Base-by-base conservation (phyloP, 2,113 vertebrate genomes). In the Alosa alosa region DNA sequence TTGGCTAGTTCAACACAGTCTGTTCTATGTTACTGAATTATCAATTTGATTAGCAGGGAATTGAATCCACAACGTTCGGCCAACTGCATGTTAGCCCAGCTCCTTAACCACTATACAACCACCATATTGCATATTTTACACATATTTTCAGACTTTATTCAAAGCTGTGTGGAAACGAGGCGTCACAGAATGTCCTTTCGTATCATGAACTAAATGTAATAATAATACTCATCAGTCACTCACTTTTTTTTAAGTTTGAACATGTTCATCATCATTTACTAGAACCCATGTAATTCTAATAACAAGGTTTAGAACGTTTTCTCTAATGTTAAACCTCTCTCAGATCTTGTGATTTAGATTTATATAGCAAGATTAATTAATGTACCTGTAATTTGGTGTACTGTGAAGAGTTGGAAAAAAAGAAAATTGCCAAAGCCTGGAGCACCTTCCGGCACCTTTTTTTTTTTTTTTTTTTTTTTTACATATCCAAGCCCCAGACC, bases 291-390 rank as follows among this genome's bases (percentile, higher is more conserved):
- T 72, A 78, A 78, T 36, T 78, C 31, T 41, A 36, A 8, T 78
- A 78, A 78, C 10, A 17, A 36, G 31, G 11, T 5, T 13, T 64
- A 22, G 7, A 25, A n/a, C 1, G n/a, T 22, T 64, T 64, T n/a
- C 22, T 3, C n/a, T 64, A 9, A 11, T 78, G 25, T 41, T 39
- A 39, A 78, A 39, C 72, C 72, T 78, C 31, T 1, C 25, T 78
- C 72, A 78, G 72, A 78, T 78, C 72, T 78, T 78, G 72, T 39
- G 31, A 15, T 78, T 10, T 17, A 39, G 72, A 78, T 78, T 78
- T 78, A 31, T 39, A 36, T 78, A 31, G 72, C 72, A 78, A 39
- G 36, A 78, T 22, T 72, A 78, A 78, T 78, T 78, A 41, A 78
- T 78, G 4, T 39, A 60, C 18, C 55, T 5, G 72, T 36, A 18